phyloP scores from a whole-genome alignment of 2,888 invertebrate genomes.

The Habroteleia sp. region DNA sequence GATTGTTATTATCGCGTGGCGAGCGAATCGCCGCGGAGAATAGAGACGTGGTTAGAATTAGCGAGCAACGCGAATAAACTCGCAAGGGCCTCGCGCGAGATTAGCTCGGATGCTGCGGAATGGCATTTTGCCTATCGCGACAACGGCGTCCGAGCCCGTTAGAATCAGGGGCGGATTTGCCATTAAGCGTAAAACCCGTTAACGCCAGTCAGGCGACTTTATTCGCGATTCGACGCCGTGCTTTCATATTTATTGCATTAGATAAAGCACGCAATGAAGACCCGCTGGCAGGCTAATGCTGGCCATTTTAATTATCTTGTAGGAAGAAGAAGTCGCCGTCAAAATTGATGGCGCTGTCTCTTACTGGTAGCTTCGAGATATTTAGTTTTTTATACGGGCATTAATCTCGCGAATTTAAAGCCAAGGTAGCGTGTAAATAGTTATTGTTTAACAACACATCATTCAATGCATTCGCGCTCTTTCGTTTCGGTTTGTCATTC shows the following conservation, averaged over 20 bases:
- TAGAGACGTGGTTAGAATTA: conserved; percentile 40
- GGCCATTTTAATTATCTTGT: conserved; percentile 13
- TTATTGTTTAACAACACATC: too few species aligned
- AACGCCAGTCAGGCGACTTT: conserved; percentile 44
- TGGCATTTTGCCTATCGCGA: conserved; percentile 55
- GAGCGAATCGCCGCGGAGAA: conserved; percentile 17
- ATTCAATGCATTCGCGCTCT: too few species aligned
- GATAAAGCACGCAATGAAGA: conserved; percentile 36
- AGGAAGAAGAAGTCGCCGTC: neutral
- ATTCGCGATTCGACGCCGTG: conserved; percentile 30
- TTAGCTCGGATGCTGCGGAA: conserved; percentile 45
- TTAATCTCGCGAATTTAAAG: too few species aligned
- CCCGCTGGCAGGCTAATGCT: conserved; percentile 2
- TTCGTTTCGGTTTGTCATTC: too few species aligned
- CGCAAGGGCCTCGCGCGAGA: conserved; percentile 44
- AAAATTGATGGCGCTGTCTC: neutral
- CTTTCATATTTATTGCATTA: conserved; percentile 52
- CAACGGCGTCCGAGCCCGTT: conserved; percentile 44
- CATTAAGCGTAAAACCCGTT: conserved; percentile 56
- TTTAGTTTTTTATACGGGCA: too few species aligned
- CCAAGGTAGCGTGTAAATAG: too few species aligned
- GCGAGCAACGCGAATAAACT: conserved; percentile 45
- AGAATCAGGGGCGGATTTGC: conserved; percentile 59
- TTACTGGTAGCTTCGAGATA: too few species aligned
- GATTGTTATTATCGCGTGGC: conserved; percentile 23